Base-by-base conservation (phyloP, 2,888 invertebrate species). In the Nemoura dubitans region DNA sequence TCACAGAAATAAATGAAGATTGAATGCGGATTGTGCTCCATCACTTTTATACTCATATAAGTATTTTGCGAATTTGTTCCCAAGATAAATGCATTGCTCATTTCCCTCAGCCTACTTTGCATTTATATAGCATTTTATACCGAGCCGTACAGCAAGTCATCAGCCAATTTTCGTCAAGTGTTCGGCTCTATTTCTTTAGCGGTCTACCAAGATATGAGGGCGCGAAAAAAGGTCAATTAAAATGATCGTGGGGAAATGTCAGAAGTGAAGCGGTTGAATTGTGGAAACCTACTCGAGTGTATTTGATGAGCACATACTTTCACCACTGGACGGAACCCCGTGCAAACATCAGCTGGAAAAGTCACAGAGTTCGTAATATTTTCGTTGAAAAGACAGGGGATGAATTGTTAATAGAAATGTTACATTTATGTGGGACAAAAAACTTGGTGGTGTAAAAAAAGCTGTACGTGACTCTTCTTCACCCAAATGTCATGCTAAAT, bases 81-180 rank as follows among this genome's bases (percentile, higher is more conserved):
- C 16, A 59, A 59, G 59, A 59, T 59, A 59, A 59, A 59, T 59
- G 59, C 14, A 59, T 59, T 59, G 59, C 59, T 59, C 59, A 59
- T 59, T 59, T 59, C 59, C 59, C 21, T 59, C 14, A 59, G 59
- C 59, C 59, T 14, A 81, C 81, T 81, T 81, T 81, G 30, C 81
- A 81, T 81, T 81, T 81, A 81, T 30, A 81, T 81, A 81, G 30
- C 81, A 29, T 81, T 81, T 81, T 30, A 30, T 28, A 3, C 59
- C 59, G 59, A 3, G 14, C 21, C 59, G 59, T 21, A 21, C 10
- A 59, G 59, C 0, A 81, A 81, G 29, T 81, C 81, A 30, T 81
- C 28, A 30, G 81, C 81, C 81, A 81, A 81, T 81, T 5, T 27
- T 21, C 21, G 59, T 21, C 59, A 59, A 59, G 59, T 59, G 59